These are phyloP conservation scores for Mimas tiliae DNA, from an alignment of 2,888 invertebrate genomes.

Conservation along the genomic window DNA sequence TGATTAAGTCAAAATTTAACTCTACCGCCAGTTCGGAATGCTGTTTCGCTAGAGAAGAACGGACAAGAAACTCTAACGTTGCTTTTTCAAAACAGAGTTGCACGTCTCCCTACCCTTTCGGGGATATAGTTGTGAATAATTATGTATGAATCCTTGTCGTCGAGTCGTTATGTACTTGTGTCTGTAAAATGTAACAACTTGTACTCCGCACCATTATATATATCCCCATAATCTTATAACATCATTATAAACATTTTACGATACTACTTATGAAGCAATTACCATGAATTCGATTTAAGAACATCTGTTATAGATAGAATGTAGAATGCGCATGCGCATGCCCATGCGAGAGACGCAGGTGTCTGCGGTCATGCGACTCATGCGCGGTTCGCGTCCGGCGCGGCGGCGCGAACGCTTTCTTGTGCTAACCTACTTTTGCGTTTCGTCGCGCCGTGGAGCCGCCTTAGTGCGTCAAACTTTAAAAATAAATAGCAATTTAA, in stretches of 20 bases:
- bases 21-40: too few relatives aligned
- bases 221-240: background rate
- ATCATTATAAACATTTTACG: background rate
- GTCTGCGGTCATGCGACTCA: conserved; percentile 33
- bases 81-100: too few relatives aligned
- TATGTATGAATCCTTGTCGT: too few relatives aligned
- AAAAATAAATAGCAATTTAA: conserved; percentile 28
- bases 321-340: conserved; percentile 16
- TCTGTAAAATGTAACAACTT: too few relatives aligned
- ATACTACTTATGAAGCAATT: background rate
- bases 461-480: conserved; percentile 30
- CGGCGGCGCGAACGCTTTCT: conserved; percentile 67
- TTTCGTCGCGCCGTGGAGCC: conserved; percentile 51
- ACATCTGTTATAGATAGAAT: background rate
- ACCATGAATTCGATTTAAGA: background rate
- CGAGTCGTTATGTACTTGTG: too few relatives aligned
- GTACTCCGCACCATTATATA: too few relatives aligned
- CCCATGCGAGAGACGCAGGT: conserved; percentile 43
- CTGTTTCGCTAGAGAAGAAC: too few relatives aligned
- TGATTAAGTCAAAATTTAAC: too few relatives aligned
- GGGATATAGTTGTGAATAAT: too few relatives aligned
- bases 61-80: too few relatives aligned
- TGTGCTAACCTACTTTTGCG: conserved; percentile 72
- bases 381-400: conserved; percentile 42
- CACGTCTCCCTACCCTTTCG: too few relatives aligned